A percentile compares a stretch with the other conserved stretches of the same genome.
Evolutionary conservation across 2,113 vertebrate species (phyloP).

Genomic region (Macroglossus sobrinus): DNA sequence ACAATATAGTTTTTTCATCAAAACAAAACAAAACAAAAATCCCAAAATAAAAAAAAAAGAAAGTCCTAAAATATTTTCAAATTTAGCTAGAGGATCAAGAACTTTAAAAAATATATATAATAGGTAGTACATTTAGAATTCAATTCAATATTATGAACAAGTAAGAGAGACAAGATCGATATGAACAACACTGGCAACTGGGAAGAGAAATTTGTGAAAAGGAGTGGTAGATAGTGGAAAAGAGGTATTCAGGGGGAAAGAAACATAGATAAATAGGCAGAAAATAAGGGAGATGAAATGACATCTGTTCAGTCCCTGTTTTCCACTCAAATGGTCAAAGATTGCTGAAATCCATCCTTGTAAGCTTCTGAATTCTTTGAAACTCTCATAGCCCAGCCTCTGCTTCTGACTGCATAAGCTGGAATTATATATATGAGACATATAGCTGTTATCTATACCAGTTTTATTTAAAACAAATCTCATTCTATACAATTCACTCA

Average conservation of each 20-base stretch:
- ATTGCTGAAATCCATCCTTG: background rate
- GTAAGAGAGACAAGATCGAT: background rate
- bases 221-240: background rate
- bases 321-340: background rate
- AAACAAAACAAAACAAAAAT: background rate
- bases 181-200: background rate
- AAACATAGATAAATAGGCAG: background rate
- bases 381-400: background rate
- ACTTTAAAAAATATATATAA: background rate
- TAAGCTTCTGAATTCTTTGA: background rate
- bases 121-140: background rate
- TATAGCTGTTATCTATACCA: background rate
- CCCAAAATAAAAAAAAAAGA: background rate
- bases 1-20: background rate
- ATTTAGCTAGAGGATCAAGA: background rate
- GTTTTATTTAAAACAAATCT: background rate
- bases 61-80: background rate
- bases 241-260: background rate
- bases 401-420: background rate
- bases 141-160: background rate
- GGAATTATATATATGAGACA: background rate
- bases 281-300: background rate
- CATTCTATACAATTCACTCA: background rate
- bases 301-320: background rate
- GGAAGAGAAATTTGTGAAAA: background rate